Evolutionary conservation across 1,140 invertebrate species (phyloP), one percentile per base, ranked within the genome.

Genomic region (Psilanteris sp.): DNA sequence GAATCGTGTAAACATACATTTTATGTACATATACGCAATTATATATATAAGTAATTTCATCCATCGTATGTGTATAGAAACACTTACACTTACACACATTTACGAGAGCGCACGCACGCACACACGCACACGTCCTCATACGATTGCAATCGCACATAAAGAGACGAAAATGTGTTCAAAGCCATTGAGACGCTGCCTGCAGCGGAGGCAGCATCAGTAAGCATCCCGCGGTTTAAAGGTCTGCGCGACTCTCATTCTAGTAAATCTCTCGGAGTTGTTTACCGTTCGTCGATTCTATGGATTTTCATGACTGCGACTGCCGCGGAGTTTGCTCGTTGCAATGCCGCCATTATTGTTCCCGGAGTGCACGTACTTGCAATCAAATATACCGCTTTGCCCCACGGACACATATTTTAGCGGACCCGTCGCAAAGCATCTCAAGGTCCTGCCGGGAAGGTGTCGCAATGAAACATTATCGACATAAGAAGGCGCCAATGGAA

Each of bases 191-290:
- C 39, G 37, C 24, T 18, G 44, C 9, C 26, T 32, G 15, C 18
- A 10, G 32, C 11, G 15, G 11, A 27, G 37, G 1, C 0, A 29
- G n/a, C 55, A 61, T 61, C 37, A 14, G 44, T 43, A 50, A 66
- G 61, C 37, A 43, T 32, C 18, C 20, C 36, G 46, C 39, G 50
- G 62, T 43, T 67, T 67, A 57, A 57, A 67, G 41, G 41, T 57
- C 29, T 55, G 50, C 16, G 37, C 50, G 41, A 55, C 15, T 48
- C 26, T 52, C 50, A 48, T 67, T 57, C 32, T 14, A 55, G 50
- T 48, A 67, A 67, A 67, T 67, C 62, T 67, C 37, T n/a, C 41
- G 22, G 15, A 46, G 39, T 67, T 67, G 62, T 67, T 67, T 67
- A 67, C 50, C 43, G 62, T 67, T 64, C 46, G 62, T 36, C 62